Conservation (phyloP, 2,113 vertebrate species). For the Merops nubicus region DNA sequence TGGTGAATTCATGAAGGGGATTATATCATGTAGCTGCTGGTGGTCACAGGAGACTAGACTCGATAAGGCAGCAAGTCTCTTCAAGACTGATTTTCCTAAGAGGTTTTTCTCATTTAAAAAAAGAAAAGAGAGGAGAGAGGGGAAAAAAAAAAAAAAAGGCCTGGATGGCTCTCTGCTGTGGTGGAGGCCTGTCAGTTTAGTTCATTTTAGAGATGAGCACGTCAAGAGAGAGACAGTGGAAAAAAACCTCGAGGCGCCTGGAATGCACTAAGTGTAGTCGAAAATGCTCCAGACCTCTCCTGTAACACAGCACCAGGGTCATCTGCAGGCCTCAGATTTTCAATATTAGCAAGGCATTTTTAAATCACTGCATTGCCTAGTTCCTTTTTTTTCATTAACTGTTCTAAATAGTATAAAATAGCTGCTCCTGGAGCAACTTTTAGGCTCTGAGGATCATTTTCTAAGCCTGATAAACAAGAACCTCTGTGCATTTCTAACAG, state of each 20-base stretch:
- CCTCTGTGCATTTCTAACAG: background rate
- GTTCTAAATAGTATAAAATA: background rate
- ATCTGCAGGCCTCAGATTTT: background rate
- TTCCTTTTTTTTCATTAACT: background rate
- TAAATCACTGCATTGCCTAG: background rate
- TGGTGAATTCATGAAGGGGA: background rate
- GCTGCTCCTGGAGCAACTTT: background rate
- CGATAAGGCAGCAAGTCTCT: background rate
- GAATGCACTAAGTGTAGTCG: constrained; percentile 27
- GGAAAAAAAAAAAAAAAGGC: background rate
- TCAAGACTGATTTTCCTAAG: background rate
- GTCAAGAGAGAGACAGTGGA: constrained; percentile 51
- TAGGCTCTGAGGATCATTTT: background rate
- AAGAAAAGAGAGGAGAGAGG: background rate
- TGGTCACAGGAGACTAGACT: background rate
- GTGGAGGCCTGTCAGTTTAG: background rate
- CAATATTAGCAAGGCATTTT: background rate
- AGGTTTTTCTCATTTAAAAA: constrained; percentile 2
- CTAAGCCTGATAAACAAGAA: background rate
- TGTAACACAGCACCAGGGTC: background rate
- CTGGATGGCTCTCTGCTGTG: background rate
- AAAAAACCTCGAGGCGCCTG: constrained; percentile 59
- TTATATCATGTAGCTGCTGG: background rate
- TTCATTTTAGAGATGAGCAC: constrained; percentile 40
- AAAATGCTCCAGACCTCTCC: constrained; percentile 31